Evolutionary conservation across 2,797 vertebrate genomes (phyloP).

Genomic region (Gobio occitaniae): DNA sequence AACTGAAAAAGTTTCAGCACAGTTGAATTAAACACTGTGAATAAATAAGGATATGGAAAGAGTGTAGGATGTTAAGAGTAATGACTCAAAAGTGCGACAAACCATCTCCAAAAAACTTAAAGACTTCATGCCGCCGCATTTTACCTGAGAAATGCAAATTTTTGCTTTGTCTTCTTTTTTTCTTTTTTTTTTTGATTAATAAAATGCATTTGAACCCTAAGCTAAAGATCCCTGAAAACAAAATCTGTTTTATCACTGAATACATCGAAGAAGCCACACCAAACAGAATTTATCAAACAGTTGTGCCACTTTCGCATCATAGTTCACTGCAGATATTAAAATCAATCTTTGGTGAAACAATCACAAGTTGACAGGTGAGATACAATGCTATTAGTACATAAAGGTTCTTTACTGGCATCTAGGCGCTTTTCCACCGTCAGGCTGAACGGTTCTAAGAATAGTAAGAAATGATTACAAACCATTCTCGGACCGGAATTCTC

Average conservation of each 20-base stretch:
- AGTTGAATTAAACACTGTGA: constrained; percentile 49
- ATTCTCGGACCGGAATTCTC: too few species aligned
- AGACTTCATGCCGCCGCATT: neutral
- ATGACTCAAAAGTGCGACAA: constrained; percentile 19
- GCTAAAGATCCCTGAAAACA: neutral
- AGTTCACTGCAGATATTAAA: neutral
- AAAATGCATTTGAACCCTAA: neutral
- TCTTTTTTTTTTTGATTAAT: neutral
- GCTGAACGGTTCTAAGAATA: too few species aligned
- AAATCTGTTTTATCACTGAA: neutral
- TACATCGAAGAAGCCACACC: neutral
- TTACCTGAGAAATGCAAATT: neutral
- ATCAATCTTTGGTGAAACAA: neutral
- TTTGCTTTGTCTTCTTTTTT: neutral
- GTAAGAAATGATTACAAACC: too few species aligned
- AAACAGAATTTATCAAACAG: neutral
- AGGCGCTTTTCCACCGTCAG: too few species aligned
- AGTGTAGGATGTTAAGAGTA: constrained; percentile 59
- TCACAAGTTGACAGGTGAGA: too few species aligned
- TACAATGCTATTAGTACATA: too few species aligned
- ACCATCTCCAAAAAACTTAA: neutral
- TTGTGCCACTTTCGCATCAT: neutral
- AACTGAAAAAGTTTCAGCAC: constrained; percentile 29
- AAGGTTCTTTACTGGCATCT: too few species aligned
- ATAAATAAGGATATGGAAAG: constrained; percentile 23